Conservation (phyloP, 2,113 vertebrate genomes). For the Strigops habroptila region DNA sequence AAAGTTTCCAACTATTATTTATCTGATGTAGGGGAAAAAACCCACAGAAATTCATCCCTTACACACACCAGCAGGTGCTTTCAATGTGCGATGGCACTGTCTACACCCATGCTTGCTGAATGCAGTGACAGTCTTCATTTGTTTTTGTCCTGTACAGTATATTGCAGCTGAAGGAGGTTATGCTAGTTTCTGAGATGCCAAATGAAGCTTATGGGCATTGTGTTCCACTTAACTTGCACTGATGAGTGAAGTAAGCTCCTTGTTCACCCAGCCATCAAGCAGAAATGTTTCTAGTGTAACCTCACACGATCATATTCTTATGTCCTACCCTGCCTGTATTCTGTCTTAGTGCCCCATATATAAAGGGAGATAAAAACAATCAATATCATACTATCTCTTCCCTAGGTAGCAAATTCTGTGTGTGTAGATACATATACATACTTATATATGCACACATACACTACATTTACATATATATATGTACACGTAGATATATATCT, state of each 20-base stretch:
- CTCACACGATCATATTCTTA: background rate
- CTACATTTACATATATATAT: background rate
- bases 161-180: background rate
- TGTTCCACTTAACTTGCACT: background rate
- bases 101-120: background rate
- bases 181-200: background rate
- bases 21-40: accelerated
- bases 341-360: background rate
- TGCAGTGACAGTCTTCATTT: accelerated
- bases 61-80: background rate
- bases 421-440: background rate
- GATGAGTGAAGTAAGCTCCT: background rate
- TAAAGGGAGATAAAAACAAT: background rate
- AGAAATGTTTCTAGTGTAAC: background rate
- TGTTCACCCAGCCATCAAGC: background rate
- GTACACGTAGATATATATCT: background rate
- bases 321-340: background rate
- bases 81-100: background rate
- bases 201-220: background rate
- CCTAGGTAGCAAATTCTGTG: background rate
- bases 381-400: background rate
- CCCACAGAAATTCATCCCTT: background rate
- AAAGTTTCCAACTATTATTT: background rate
- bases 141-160: accelerated
- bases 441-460: background rate